These are phyloP conservation scores for Chloebia gouldiae DNA, from an alignment of 2,113 vertebrate species.

Conservation along the genomic window DNA sequence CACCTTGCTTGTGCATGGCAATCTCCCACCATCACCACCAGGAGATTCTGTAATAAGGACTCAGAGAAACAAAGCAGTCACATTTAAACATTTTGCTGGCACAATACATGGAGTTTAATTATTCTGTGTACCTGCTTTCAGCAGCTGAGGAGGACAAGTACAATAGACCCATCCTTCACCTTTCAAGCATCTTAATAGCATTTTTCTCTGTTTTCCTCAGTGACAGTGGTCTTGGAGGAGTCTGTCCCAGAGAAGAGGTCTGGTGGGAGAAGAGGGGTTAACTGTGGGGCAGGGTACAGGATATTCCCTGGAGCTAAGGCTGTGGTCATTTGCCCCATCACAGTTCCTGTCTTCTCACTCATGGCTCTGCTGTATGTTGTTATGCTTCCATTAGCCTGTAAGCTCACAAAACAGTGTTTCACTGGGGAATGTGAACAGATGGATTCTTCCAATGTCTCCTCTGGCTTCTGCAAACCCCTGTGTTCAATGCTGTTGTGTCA, in stretches of 20 bases:
- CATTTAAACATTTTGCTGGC: not conserved
- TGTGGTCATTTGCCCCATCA: not conserved
- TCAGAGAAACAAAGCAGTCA: not conserved
- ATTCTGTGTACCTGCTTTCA: not conserved
- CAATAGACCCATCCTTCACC: not conserved
- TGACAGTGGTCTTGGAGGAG: not conserved
- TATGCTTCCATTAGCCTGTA: not conserved
- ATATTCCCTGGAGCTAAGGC: not conserved
- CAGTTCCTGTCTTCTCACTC: not conserved
- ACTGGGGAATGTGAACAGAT: not conserved
- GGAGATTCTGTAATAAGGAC: not conserved
- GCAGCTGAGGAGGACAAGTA: not conserved
- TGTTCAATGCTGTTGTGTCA: not conserved
- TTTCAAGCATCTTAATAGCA: not conserved
- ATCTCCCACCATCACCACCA: not conserved
- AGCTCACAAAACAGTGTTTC: not conserved
- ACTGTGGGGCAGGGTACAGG: accelerated
- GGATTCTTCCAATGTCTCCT: not conserved
- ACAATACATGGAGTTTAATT: not conserved
- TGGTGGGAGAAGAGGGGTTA: not conserved
- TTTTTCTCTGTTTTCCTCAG: not conserved
- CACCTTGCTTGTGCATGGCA: not conserved
- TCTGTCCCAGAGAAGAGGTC: not conserved
- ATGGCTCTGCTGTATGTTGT: not conserved
- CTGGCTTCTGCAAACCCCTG: not conserved